Percentiles rank a stretch among this genome's conserved stretches.
These are phyloP conservation scores for Atrina japonica DNA, from an alignment of 2,888 invertebrate species.

Conservation along the genomic window DNA sequence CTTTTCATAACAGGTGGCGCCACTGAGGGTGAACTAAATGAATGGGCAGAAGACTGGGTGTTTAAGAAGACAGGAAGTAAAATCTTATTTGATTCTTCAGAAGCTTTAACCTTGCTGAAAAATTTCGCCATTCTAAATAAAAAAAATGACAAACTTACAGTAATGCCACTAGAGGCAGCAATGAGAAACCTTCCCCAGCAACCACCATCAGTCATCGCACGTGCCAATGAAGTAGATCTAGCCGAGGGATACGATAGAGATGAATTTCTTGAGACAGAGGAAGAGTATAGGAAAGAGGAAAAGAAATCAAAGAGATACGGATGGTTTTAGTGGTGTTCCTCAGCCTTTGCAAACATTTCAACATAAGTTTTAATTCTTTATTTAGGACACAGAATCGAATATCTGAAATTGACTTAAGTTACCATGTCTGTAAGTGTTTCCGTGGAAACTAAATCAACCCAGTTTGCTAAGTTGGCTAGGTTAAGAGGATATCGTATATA, in stretches of 20 bases:
- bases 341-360: no score
- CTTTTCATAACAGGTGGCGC: conserved; percentile 67
- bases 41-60: conserved; percentile 72
- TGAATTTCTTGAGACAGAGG: conserved; percentile 69
- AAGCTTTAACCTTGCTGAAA: conserved; percentile 68
- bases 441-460: no score
- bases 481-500: no score
- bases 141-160: conserved; percentile 67
- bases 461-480: no score
- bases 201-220: conserved; percentile 66
- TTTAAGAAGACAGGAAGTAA: conserved; percentile 63
- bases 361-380: no score
- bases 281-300: conserved; percentile 72
- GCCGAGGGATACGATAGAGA: conserved; percentile 77
- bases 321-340: conserved; percentile 63
- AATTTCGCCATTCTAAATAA: conserved; percentile 71
- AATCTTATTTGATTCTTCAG: conserved; percentile 70
- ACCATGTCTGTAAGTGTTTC: no score
- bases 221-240: conserved; percentile 70
- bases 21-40: conserved; percentile 63
- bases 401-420: no score
- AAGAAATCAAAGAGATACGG: conserved; percentile 65
- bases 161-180: conserved; percentile 74
- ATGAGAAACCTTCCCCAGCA: conserved; percentile 71
- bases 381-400: no score